Conservation (phyloP, 2,888 invertebrate species). For the Leptothorax acervorum region DNA sequence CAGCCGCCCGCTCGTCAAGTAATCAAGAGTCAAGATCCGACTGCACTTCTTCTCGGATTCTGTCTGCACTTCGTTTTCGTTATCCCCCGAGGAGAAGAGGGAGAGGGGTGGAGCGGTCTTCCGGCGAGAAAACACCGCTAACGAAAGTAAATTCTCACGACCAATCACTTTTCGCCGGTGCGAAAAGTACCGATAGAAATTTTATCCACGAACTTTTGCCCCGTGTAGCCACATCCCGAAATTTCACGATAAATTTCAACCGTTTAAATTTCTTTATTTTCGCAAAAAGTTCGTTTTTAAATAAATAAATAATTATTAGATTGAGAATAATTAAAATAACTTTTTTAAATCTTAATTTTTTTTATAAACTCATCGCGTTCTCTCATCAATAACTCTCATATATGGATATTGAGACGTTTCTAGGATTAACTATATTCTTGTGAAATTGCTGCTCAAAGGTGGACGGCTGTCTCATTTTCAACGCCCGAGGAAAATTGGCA, state of each 20-base stretch:
- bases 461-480: slow-evolving; percentile 10
- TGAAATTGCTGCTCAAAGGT: slow-evolving; percentile 39
- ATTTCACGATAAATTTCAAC: slow-evolving; percentile 17
- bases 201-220: slow-evolving; percentile 3
- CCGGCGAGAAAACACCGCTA: slow-evolving; percentile 50
- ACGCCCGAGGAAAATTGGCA: slow-evolving; percentile 30
- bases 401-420: not conserved
- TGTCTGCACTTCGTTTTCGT: slow-evolving; percentile 6
- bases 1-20: slow-evolving; percentile 65
- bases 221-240: not conserved
- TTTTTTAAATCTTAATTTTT: not conserved
- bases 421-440: slow-evolving; percentile 12
- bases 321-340: too few relatives aligned
- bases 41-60: slow-evolving; percentile 43
- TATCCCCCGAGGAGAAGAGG: not conserved
- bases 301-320: not conserved
- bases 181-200: slow-evolving; percentile 3
- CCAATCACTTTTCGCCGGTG: slow-evolving; percentile 27
- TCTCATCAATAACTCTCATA: not conserved
- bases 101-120: not conserved
- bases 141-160: slow-evolving; percentile 61
- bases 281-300: not conserved
- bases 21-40: slow-evolving; percentile 64
- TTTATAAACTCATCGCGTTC: not conserved
- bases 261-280: not conserved